Percentiles rank a stretch among this genome's conserved stretches.
Evolutionary conservation across 2,888 invertebrate genomes (phyloP).

Genomic region (Archaeoteleia sp.): DNA sequence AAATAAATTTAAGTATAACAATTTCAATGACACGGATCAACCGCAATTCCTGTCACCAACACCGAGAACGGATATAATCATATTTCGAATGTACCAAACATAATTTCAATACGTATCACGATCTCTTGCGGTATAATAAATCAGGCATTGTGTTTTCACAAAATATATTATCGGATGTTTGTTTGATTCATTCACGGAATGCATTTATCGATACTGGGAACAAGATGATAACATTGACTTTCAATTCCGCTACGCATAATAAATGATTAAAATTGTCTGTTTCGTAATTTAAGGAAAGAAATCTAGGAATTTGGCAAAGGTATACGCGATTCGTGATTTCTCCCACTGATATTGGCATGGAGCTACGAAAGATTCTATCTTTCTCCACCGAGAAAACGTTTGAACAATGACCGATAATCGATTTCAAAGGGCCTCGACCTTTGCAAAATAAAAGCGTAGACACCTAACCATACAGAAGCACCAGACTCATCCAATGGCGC

Average conservation of each 20-base stretch:
- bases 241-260: constrained; percentile 14
- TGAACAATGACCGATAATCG: constrained; percentile 1
- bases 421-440: not conserved
- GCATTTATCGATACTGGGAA: constrained; percentile 17
- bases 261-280: constrained; percentile 19
- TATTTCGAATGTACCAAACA: not conserved
- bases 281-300: not conserved
- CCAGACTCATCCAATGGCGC: no score
- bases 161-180: constrained; percentile 1
- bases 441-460: not conserved
- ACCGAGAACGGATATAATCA: not conserved
- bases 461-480: not conserved
- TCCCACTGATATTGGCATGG: constrained; percentile 1
- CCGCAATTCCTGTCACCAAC: constrained; percentile 10
- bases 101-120: constrained; percentile 23
- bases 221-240: constrained; percentile 32
- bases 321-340: not conserved
- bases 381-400: not conserved
- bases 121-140: constrained; percentile 34
- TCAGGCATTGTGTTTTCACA: constrained; percentile 32
- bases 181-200: constrained; percentile 20
- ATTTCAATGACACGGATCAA: constrained; percentile 24
- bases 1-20: constrained; percentile 28
- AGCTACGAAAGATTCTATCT: constrained; percentile 1
- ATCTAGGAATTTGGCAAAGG: not conserved